Evolutionary conservation across 2,113 vertebrate species (phyloP), one percentile per base, ranked within the genome.

Genomic region (Thunnus maccoyii): DNA sequence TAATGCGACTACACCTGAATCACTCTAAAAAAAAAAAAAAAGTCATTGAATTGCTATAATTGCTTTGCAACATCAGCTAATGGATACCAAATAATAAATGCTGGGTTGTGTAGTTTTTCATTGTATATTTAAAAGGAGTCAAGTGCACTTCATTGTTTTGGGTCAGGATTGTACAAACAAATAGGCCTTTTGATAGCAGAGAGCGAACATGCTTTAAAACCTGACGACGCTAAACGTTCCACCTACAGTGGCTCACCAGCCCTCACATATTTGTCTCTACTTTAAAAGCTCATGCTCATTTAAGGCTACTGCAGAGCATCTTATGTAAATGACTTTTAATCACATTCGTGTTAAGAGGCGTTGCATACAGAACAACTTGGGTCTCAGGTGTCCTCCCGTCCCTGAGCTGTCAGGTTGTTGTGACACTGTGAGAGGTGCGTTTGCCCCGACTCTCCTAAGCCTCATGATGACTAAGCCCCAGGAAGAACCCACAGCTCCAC

Each of bases 401-500:
- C 76, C 87, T 76, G 57, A 86, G 89, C 76, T 88, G 89, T 89
- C 86, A 79, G 76, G 77, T 71, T 63, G 73, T 64, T 86, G 76
- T 67, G 75, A 80, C 80, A 83, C 27, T 1, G 61, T 55, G 66
- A 80, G 82, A 84, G 80, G 75, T 82, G 72, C 22, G 80, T 88
- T 89, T 66, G 61, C 82, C 76, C 60, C 66, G 60, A 50, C 46
- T 44, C 80, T 78, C 76, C 78, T 15, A 4, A 87, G 63, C 64
- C 73, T 80, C 65, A 20, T 7, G 70, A 90, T 94, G 91, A 94
- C 89, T 91, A 91, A 94, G 82, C 86, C 88, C 46, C 89, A 90
- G 90, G 90, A 90, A 91, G 84, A 83, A 82, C 91, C 89, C 74
- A 46, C 88, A 79, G 80, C 83, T 83, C 78, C 69, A 44, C 71